A percentile compares a stretch with the other conserved stretches of the same genome.
Conservation (phyloP, 2,888 invertebrate genomes). For the Ischnus inquisitorius region DNA sequence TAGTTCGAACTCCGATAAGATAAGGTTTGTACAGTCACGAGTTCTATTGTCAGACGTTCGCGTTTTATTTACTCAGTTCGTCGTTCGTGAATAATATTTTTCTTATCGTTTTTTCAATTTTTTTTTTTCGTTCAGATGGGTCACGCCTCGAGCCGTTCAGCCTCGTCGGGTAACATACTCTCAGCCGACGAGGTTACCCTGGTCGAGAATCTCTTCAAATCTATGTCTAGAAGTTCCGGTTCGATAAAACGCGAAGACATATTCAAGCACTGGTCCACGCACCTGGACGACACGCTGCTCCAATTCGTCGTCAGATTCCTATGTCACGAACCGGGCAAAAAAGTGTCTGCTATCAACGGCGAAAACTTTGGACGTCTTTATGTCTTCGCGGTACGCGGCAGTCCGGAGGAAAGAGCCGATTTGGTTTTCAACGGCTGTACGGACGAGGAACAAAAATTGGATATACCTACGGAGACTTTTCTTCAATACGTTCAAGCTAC, state of each 20-base stretch:
- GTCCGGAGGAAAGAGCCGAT: constrained; percentile 80
- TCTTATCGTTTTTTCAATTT: too few relatives aligned
- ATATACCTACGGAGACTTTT: constrained; percentile 79
- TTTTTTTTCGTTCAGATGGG: constrained; percentile 79
- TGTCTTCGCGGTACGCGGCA: constrained; percentile 82
- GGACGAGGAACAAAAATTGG: constrained; percentile 81
- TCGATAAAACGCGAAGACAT: constrained; percentile 84
- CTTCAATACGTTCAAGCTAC: constrained; percentile 92
- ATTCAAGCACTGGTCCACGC: constrained; percentile 84
- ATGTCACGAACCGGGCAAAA: constrained; percentile 83
- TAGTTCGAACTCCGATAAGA: not conserved
- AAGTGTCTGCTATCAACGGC: constrained; percentile 81
- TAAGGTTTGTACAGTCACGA: not conserved
- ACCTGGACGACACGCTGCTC: constrained; percentile 81
- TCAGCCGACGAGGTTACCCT: constrained; percentile 82
- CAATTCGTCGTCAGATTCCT: constrained; percentile 83
- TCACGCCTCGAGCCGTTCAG: constrained; percentile 82
- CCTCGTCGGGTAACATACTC: constrained; percentile 82
- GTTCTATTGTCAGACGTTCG: not conserved
- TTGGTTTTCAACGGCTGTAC: constrained; percentile 81
- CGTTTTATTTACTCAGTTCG: not conserved
- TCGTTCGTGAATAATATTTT: not conserved
- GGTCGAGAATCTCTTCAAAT: constrained; percentile 84
- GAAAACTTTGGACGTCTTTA: constrained; percentile 83
- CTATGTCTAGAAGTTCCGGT: constrained; percentile 84